These are phyloP conservation scores for Drosophila virilis DNA, from an alignment of 1,140 invertebrate genomes.

Conservation along the genomic window DNA sequence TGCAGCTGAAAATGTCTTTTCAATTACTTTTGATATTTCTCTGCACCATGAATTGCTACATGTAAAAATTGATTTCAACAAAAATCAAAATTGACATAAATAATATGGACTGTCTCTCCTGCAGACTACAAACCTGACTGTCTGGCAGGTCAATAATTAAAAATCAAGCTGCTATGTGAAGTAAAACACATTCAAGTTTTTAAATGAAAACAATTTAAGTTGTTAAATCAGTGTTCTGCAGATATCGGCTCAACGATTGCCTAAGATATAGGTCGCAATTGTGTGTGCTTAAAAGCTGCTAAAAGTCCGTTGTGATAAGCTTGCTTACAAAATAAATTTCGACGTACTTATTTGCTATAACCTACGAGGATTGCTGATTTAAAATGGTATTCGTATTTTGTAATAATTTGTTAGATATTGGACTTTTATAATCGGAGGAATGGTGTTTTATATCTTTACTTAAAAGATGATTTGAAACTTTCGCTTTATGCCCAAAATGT, in stretches of 20 bases:
- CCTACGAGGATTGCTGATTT: background rate
- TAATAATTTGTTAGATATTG: constrained; percentile 50
- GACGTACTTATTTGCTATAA: constrained; percentile 47
- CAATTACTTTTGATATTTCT: background rate
- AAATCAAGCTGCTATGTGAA: constrained; percentile 66
- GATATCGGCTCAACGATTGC: constrained; percentile 31
- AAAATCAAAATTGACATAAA: constrained; percentile 54
- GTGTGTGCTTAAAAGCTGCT: constrained; percentile 59
- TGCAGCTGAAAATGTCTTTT: too few relatives aligned
- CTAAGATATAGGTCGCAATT: constrained; percentile 14
- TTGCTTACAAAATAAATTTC: constrained; percentile 24
- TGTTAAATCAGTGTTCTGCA: constrained; percentile 58
- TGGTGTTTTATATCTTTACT: constrained; percentile 50
- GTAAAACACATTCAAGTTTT: constrained; percentile 67
- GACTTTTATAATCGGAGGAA: constrained; percentile 1
- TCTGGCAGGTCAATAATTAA: constrained; percentile 72
- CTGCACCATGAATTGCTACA: background rate
- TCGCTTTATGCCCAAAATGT: constrained; percentile 34
- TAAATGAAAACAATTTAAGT: constrained; percentile 70
- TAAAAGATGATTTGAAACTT: constrained; percentile 28
- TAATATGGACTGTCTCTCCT: constrained; percentile 43
- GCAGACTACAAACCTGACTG: constrained; percentile 5
- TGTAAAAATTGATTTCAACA: background rate
- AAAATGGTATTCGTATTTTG: constrained; percentile 18
- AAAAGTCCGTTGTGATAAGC: constrained; percentile 71